phyloP scores from a whole-genome alignment of 2,113 vertebrate species.

The Phaetusa simplex region DNA sequence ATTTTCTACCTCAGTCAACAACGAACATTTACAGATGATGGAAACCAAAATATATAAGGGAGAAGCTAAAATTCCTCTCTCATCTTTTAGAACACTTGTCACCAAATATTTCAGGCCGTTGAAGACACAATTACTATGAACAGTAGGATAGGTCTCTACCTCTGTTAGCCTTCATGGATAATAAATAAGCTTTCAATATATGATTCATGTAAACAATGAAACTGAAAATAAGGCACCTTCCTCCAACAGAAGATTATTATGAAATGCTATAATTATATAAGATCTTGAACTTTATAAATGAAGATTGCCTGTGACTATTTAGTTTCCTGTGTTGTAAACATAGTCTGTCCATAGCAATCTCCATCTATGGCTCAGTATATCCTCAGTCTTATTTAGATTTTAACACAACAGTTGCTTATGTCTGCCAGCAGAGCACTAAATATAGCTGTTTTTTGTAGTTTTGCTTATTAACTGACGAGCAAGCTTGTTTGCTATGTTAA shows the following conservation, averaged over 20 bases:
- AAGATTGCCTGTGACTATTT: background rate
- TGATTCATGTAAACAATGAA: constrained; percentile 62
- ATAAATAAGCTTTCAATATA: constrained; percentile 65
- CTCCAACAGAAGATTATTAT: background rate
- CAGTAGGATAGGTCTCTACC: constrained; percentile 11
- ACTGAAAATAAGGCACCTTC: constrained; percentile 7
- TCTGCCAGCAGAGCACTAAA: constrained; percentile 28
- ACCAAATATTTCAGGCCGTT: constrained; percentile 31
- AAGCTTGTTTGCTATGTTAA: constrained; percentile 47
- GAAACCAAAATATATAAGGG: background rate
- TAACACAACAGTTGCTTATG: constrained; percentile 5
- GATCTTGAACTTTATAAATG: background rate
- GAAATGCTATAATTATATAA: background rate
- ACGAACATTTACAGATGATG: constrained; percentile 3
- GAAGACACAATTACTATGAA: constrained; percentile 45
- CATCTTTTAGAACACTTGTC: constrained; percentile 49
- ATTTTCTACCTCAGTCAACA: constrained; percentile 16
- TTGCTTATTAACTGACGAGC: constrained; percentile 58
- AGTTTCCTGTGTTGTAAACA: background rate
- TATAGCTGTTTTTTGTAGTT: background rate
- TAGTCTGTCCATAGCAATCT: background rate
- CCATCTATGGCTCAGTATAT: background rate
- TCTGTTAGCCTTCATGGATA: constrained; percentile 62
- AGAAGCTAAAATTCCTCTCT: constrained; percentile 18
- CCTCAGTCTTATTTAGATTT: background rate